phyloP scores from a whole-genome alignment of 2,888 invertebrate genomes.

The Pachliopta kotzebuea region DNA sequence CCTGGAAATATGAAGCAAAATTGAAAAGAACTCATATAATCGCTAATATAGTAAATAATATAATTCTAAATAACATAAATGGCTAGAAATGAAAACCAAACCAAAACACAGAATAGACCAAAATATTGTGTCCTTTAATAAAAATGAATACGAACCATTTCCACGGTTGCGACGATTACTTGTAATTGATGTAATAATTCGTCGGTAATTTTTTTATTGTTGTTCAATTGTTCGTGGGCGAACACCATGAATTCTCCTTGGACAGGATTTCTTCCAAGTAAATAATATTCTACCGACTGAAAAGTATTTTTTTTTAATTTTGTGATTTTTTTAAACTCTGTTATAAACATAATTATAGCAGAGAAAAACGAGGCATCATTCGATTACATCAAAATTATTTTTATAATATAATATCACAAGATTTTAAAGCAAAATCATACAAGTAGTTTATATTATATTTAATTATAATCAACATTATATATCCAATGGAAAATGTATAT shows the following conservation, averaged over 20 bases:
- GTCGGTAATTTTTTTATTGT: neutral
- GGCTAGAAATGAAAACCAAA: too few species aligned
- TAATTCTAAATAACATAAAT: too few species aligned
- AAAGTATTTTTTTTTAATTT: neutral
- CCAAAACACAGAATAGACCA: neutral
- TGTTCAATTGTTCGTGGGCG: conserved; percentile 14
- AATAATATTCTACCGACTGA: conserved; percentile 16
- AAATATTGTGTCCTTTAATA: neutral
- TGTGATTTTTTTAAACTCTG: too few species aligned
- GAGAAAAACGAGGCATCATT: too few species aligned
- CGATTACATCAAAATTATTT: too few species aligned
- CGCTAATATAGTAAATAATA: too few species aligned
- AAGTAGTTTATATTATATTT: too few species aligned
- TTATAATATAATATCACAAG: too few species aligned
- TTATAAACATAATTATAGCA: too few species aligned
- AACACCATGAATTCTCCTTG: conserved; percentile 23
- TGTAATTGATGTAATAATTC: conserved; percentile 13
- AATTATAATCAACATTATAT: too few species aligned
- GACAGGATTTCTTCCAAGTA: conserved; percentile 12
- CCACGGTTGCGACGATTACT: conserved; percentile 5
- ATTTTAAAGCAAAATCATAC: too few species aligned
- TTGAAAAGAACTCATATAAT: neutral
- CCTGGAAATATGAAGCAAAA: neutral
- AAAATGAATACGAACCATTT: conserved; percentile 19
- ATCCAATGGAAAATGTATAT: too few species aligned